Percentiles rank a stretch among this genome's conserved stretches.
Evolutionary conservation across 2,113 vertebrate species (phyloP).

Genomic region (Sapajus apella): DNA sequence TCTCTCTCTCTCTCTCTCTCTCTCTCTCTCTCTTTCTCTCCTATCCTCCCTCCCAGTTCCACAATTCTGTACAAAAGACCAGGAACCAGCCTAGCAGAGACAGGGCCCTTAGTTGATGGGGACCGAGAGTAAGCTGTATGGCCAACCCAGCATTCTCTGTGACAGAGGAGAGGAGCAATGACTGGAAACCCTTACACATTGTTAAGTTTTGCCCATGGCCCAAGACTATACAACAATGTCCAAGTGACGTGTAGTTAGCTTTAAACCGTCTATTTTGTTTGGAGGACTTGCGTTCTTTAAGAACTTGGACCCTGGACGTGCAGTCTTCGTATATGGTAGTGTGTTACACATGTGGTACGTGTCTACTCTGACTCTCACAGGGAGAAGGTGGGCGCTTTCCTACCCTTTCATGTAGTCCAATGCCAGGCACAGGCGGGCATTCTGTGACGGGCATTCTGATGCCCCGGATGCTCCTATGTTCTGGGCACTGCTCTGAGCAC

Average conservation of each 20-base stretch:
- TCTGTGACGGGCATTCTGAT: fast-evolving
- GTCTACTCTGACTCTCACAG: fast-evolving
- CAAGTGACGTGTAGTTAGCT: background rate
- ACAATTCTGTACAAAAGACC: background rate
- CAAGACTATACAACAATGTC: fast-evolving
- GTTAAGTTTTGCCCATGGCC: fast-evolving
- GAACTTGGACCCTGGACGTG: fast-evolving
- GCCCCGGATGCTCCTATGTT: fast-evolving
- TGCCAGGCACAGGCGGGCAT: fast-evolving
- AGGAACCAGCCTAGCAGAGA: background rate
- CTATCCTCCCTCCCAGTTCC: background rate
- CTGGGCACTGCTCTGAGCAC: too few relatives aligned
- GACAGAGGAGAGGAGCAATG: fast-evolving
- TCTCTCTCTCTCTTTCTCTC: too few relatives aligned
- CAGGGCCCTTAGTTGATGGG: too few relatives aligned
- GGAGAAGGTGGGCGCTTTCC: fast-evolving
- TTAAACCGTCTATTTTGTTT: background rate
- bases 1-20: fast-evolving
- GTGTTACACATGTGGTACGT: fast-evolving
- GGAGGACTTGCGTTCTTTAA: background rate
- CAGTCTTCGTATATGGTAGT: background rate
- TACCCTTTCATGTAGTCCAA: fast-evolving
- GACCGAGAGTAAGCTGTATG: fast-evolving
- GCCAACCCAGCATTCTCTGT: too few relatives aligned
- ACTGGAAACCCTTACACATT: background rate